Conservation (phyloP, 2,113 vertebrate genomes). For the Mesembrinibis cayennensis region DNA sequence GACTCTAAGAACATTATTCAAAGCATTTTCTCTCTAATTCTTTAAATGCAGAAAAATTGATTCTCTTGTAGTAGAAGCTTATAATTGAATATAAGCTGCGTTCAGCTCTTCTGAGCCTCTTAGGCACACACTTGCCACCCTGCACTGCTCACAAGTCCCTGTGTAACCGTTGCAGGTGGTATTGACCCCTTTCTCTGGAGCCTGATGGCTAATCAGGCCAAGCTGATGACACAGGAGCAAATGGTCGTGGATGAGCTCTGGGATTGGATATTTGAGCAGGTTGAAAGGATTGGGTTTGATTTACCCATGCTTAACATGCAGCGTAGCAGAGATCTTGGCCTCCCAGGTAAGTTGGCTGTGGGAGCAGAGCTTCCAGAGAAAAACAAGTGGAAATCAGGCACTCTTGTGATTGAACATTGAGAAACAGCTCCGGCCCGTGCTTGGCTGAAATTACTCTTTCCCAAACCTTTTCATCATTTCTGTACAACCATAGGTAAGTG, state of each 20-base stretch:
- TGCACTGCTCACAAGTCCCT: background rate
- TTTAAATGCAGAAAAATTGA: background rate
- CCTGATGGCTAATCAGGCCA: slow-evolving; percentile 76
- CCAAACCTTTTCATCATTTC: background rate
- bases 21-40: background rate
- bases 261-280: slow-evolving; percentile 80
- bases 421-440: background rate
- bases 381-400: background rate
- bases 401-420: background rate
- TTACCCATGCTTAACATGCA: slow-evolving; percentile 85
- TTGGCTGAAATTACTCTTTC: background rate
- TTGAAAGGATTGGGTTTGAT: slow-evolving; percentile 73
- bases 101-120: background rate
- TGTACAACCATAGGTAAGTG: background rate
- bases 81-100: background rate
- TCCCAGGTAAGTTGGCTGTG: slow-evolving; percentile 73
- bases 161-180: slow-evolving; percentile 68
- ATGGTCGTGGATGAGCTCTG: slow-evolving; percentile 82
- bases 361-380: background rate
- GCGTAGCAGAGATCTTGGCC: slow-evolving; percentile 78
- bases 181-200: slow-evolving; percentile 82
- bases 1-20: background rate
- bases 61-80: background rate
- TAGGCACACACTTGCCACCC: background rate
- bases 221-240: slow-evolving; percentile 80